phyloP scores from a whole-genome alignment of 2,888 invertebrate genomes.

The Terebella lapidaria region DNA sequence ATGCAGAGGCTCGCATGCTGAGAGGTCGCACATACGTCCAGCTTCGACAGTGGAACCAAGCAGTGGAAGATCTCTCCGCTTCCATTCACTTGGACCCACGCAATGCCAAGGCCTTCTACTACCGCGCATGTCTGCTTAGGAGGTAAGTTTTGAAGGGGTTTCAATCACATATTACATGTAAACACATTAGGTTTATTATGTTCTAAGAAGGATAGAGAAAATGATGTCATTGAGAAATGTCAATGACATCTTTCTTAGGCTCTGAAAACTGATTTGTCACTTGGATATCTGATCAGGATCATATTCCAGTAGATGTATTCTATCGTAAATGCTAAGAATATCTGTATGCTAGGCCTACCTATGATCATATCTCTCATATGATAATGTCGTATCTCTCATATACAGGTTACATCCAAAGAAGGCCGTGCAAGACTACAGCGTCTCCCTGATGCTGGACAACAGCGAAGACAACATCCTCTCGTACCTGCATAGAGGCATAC shows the following conservation, averaged over 20 bases:
- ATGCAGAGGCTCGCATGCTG: conserved; percentile 41
- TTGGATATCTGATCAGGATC: neutral
- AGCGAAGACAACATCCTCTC: conserved; percentile 45
- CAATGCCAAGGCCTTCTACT: conserved; percentile 48
- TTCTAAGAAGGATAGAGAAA: neutral
- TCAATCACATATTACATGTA: too few relatives aligned
- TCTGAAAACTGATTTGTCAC: too few relatives aligned
- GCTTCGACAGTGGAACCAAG: conserved; percentile 41
- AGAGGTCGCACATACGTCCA: conserved; percentile 46
- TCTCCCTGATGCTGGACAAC: conserved; percentile 49
- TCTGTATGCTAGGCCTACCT: too few relatives aligned
- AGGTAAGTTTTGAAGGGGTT: conserved; percentile 37
- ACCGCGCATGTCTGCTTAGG: conserved; percentile 49
- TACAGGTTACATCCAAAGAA: conserved; percentile 37
- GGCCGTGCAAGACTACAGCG: conserved; percentile 51
- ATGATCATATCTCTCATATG: too few relatives aligned
- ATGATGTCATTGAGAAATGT: neutral
- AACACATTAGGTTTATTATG: too few relatives aligned
- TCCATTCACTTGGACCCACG: conserved; percentile 51
- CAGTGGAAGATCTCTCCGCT: conserved; percentile 50
- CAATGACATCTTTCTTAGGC: neutral
- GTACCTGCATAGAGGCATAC: conserved; percentile 50
- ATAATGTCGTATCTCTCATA: too few relatives aligned
- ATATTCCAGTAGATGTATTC: too few relatives aligned
- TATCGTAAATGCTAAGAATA: too few relatives aligned